A percentile compares a stretch with the other conserved stretches of the same genome.
These are phyloP conservation scores for Cheilosia grossa DNA, from an alignment of 2,888 invertebrate genomes.

Conservation along the genomic window DNA sequence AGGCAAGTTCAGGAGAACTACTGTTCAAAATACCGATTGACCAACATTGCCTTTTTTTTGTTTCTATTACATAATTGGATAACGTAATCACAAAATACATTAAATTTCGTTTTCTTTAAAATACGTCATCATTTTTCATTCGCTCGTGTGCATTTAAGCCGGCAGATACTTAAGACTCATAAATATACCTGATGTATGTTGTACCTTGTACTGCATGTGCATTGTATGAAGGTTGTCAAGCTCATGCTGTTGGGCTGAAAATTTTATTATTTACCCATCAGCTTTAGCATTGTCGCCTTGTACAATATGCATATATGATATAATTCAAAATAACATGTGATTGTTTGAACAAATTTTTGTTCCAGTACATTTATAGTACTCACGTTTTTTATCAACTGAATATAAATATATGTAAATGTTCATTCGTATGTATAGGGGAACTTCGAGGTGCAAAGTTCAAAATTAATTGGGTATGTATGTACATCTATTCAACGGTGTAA, in stretches of 20 bases:
- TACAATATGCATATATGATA: too few relatives aligned
- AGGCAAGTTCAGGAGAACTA: background rate
- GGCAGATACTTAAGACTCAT: background rate
- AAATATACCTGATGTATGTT: too few relatives aligned
- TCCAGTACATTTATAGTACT: background rate
- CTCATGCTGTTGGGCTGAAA: too few relatives aligned
- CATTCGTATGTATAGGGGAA: background rate
- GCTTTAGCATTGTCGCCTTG: too few relatives aligned
- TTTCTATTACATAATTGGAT: constrained; percentile 1
- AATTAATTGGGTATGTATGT: background rate
- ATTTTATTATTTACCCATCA: too few relatives aligned
- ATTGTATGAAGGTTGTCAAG: too few relatives aligned
- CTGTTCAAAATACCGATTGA: background rate
- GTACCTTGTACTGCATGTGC: too few relatives aligned
- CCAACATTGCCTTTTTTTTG: background rate
- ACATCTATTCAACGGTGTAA: background rate
- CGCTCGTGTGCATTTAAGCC: background rate
- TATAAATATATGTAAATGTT: background rate
- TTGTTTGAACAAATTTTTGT: background rate
- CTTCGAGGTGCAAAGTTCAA: constrained; percentile 25
- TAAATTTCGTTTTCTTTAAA: constrained; percentile 19
- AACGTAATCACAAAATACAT: constrained; percentile 28
- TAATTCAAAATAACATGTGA: background rate
- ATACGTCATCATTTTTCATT: background rate
- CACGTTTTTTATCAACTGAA: background rate